phyloP scores from a whole-genome alignment of 2,797 vertebrate genomes.

The Takifugu rubripes region DNA sequence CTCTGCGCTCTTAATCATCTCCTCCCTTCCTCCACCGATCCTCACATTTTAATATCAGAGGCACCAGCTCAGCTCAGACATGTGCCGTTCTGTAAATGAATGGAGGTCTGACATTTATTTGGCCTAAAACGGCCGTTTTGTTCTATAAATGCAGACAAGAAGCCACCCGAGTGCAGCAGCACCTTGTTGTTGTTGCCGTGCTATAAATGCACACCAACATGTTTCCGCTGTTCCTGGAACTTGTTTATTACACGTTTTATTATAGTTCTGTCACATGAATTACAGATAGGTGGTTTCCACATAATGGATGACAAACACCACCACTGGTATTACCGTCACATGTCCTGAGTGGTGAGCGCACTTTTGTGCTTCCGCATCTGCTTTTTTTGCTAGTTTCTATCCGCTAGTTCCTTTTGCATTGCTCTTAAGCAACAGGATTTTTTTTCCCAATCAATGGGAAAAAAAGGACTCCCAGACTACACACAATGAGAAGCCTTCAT shows the following conservation, averaged over 20 bases:
- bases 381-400: too few species aligned
- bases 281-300: background rate
- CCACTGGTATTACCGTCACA: background rate
- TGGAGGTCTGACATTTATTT: too few species aligned
- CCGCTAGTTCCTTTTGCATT: too few species aligned
- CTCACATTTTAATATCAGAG: conserved; percentile 3
- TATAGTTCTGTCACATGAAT: background rate
- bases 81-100: background rate
- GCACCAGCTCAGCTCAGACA: background rate
- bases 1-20: conserved; percentile 46
- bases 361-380: too few species aligned
- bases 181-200: background rate
- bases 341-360: too few species aligned
- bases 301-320: conserved; percentile 1
- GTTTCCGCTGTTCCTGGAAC: conserved; percentile 27
- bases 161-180: conserved; percentile 6
- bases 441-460: too few species aligned
- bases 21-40: background rate
- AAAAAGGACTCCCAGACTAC: background rate
- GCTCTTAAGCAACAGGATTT: too few species aligned
- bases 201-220: conserved; percentile 10
- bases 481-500: background rate
- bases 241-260: conserved; percentile 12
- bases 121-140: too few species aligned
- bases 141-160: conserved; percentile 7